Evolutionary conservation across 2,888 invertebrate genomes (phyloP), one percentile per base, ranked within the genome.

Genomic region (Glaucopsyche alexis): DNA sequence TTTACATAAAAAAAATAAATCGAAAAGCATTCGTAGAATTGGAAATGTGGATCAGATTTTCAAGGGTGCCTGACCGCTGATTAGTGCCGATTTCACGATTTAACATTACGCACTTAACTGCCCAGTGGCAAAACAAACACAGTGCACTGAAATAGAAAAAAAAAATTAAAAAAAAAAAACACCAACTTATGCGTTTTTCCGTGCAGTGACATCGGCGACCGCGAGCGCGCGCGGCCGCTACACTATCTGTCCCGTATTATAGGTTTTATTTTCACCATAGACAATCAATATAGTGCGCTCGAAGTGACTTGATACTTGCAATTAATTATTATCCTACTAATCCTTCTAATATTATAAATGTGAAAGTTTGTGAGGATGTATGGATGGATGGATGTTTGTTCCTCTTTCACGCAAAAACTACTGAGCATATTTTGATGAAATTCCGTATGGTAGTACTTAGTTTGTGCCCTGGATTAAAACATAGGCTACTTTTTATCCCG

Each of bases 221-320:
- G 77, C 77, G 73, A 77, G 69, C 73, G 73, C 85, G 87, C 87
- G 86, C 83, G 83, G 60, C 55, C 80, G 76, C 79, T 79, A 84
- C 83, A 91, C 90, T 90, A 87, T 84, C 84, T 79, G 80, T 81
- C 77, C 82, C 81, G 84, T 85, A 85, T 1, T 29, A 29, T 81
- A 79, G 81, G 83, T 84, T 85, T 85, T 87, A 85, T 87, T 87
- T 85, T 86, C 83, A 82, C 81, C 82, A 81, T 79, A 77, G 84
- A 86, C 80, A 80, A 82, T 80, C 77, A 80, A 69, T 74, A 74
- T 83, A 83, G 74, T 52, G 45, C 73, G 82, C 75, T 52, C 38
- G 0, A 77, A 29, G 5, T 0, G 64, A 75, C 73, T 88, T 88
- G 87, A 87, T 88, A 85, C 82, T 88, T 84, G 73, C 71, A 55